Base-by-base conservation (phyloP, 1,140 invertebrate genomes). In the Platorchestia sp. region DNA sequence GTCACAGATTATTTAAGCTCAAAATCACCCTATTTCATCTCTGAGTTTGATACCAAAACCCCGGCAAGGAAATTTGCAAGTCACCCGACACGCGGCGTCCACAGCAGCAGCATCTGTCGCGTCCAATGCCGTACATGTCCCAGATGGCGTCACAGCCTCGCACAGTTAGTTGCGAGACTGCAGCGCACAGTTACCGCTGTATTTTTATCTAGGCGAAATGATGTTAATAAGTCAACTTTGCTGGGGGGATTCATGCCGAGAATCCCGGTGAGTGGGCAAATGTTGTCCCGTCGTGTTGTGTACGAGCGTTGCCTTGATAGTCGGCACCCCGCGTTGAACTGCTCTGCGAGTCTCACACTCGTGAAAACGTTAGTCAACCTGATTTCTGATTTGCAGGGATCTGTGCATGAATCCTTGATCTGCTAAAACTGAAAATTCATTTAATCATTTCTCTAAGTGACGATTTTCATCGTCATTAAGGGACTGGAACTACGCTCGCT, bases 161-260 rank as follows among this genome's bases (percentile, higher is more conserved):
- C 7, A 93, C 91, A 93, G 91, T 93, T 93, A 93, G 7, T 40
- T 75, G 36, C 10, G 59, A 75, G 91, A 40, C 43, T 0, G 7
- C 44, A n/a, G 14, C 40, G 43, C 91, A 93, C 91, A 45, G 91
- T 93, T 93, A 47, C 43, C 6, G 41, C 43, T 45, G 45, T 93
- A 93, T 44, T 45, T 93, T 93, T 90, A 27, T 27, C 41, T 90
- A 7, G 3, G 41, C 44, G 40, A 93, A 93, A 93, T 93, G 43
- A 93, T 93, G 91, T 93, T 93, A 93, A 93, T 93, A 93, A 45
- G 43, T 47, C 91, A 93, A 89, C 87, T 44, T 36, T 89, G 87
- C 87, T 75, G 59, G 59, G 27, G 27, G 36, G 10, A 75, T 75
- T 75, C 59, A 75, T 75, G 59, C 59, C 59, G 36, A 36, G 59